Percentiles rank a stretch among this genome's conserved stretches.
Conservation (phyloP, 2,113 vertebrate genomes). For the Cygnus buccinator region DNA sequence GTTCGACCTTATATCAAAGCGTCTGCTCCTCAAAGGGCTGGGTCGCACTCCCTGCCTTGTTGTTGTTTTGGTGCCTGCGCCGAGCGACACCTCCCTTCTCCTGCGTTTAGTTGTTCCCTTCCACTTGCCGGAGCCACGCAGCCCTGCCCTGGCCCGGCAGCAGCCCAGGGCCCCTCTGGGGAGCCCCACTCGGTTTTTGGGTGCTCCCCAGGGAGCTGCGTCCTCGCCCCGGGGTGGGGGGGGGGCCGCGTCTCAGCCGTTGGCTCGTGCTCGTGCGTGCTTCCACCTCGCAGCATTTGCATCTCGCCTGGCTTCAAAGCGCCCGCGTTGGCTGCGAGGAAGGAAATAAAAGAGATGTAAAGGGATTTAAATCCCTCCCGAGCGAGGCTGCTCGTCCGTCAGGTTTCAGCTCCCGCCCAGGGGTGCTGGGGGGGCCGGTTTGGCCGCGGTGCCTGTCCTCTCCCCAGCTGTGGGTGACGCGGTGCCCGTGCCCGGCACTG, state of each 20-base stretch:
- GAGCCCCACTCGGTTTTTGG: neutral
- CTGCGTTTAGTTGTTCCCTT: neutral
- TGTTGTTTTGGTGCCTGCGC: neutral
- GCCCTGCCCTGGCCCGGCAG: neutral
- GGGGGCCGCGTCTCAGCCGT: neutral
- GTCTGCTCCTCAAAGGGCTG: neutral
- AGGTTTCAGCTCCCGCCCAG: neutral
- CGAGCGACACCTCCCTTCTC: neutral
- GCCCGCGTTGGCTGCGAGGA: neutral
- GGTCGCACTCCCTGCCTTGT: neutral
- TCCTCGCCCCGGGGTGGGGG: neutral
- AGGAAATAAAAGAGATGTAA: constrained; percentile 13
- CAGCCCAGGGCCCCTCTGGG: neutral
- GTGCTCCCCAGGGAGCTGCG: accelerated
- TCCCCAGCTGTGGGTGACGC: accelerated
- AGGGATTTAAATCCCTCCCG: neutral
- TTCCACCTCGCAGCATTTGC: neutral
- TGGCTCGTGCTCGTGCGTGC: accelerated
- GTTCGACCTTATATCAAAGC: neutral
- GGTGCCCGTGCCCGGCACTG: neutral
- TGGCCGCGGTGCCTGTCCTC: accelerated
- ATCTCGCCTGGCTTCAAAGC: neutral
- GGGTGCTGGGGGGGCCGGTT: neutral
- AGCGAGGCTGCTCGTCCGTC: neutral
- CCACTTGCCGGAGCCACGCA: accelerated